Percentiles rank a stretch among this genome's conserved stretches.
phyloP scores from a whole-genome alignment of 2,797 vertebrate species.

The Eulemur rubriventer region DNA sequence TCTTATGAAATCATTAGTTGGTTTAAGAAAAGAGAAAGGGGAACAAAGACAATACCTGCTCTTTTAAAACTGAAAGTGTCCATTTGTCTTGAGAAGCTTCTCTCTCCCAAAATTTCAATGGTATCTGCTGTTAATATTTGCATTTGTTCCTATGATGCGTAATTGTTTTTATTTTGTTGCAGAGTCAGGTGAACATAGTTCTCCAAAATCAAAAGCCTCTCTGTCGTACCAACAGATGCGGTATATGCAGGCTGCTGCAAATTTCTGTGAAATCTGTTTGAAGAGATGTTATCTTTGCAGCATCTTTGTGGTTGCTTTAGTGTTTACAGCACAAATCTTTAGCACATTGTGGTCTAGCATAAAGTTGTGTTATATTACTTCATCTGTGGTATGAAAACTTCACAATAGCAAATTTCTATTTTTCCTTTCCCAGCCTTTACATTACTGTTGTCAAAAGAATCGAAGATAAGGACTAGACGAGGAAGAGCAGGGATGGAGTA shows the following conservation, averaged over 20 bases:
- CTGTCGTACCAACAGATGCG: not conserved
- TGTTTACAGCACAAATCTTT: not conserved
- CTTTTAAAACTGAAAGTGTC: not conserved
- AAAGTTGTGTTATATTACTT: not conserved
- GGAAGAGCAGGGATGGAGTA: not conserved
- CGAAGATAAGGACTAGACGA: not conserved
- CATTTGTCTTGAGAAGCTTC: not conserved
- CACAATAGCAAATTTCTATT: not conserved
- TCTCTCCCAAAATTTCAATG: not conserved
- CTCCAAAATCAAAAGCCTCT: not conserved
- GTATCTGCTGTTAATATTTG: not conserved
- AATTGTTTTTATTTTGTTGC: not conserved
- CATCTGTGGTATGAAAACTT: not conserved
- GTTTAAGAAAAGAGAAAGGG: not conserved
- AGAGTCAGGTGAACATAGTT: not conserved
- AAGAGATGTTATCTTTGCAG: not conserved
- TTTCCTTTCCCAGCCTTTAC: not conserved
- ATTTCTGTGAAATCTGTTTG: not conserved
- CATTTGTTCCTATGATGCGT: not conserved
- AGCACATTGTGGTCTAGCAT: not conserved
- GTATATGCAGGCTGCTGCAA: not conserved
- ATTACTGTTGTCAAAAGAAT: not conserved
- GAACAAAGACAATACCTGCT: not conserved
- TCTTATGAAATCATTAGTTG: not conserved
- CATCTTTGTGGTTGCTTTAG: not conserved